phyloP scores from a whole-genome alignment of 2,797 vertebrate genomes.

The Catharus ustulatus region DNA sequence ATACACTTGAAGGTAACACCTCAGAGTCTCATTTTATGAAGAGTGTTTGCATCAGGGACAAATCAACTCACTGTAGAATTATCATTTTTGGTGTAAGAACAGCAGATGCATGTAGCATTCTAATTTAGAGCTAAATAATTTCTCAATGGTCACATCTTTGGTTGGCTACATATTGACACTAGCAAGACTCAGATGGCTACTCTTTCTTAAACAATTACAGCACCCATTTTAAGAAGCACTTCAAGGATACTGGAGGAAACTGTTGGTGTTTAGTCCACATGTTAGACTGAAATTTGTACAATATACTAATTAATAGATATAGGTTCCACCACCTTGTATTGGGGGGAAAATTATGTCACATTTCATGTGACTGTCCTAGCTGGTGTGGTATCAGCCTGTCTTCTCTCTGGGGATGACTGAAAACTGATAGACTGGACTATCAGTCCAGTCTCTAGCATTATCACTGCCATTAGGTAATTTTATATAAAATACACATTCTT shows the following conservation, averaged over 20 bases:
- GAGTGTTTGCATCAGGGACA: neutral
- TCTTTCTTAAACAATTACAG: neutral
- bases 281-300: neutral
- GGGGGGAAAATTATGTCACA: neutral
- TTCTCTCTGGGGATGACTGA: neutral
- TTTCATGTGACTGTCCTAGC: neutral
- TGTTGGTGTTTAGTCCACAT: neutral
- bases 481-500: neutral
- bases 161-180: neutral
- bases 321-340: neutral
- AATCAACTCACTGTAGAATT: neutral
- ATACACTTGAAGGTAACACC: neutral
- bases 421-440: neutral
- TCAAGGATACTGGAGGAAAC: neutral
- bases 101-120: neutral
- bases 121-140: neutral
- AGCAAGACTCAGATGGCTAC: neutral
- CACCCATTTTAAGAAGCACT: neutral
- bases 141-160: neutral
- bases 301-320: neutral
- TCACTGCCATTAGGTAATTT: neutral
- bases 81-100: neutral
- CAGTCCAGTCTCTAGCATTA: neutral
- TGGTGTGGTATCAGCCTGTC: neutral
- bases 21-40: neutral